Evolutionary conservation across 2,113 vertebrate genomes (phyloP).

Genomic region (Phyllopteryx taeniolatus): DNA sequence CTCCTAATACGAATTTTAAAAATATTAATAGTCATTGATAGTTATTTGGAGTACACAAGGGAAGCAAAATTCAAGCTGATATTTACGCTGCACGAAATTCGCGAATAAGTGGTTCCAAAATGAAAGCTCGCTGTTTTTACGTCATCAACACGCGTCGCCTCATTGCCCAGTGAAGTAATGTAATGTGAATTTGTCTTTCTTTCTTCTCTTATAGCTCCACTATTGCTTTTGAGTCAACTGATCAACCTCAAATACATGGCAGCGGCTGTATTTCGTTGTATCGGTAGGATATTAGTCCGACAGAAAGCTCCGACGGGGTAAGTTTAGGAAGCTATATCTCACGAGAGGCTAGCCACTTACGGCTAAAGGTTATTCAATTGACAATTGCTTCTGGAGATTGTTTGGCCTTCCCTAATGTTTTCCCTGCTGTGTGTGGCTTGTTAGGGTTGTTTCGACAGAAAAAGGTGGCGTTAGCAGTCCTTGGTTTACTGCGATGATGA

Average conservation of each 20-base stretch:
- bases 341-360: background rate
- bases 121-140: background rate
- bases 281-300: slow-evolving; percentile 43
- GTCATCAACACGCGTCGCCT: slow-evolving; percentile 49
- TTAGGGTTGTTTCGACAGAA: slow-evolving; percentile 64
- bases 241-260: slow-evolving; percentile 42
- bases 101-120: slow-evolving; percentile 36
- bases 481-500: slow-evolving; percentile 78
- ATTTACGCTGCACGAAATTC: background rate
- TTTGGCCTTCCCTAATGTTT: background rate
- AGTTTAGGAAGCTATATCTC: slow-evolving; percentile 11
- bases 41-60: background rate
- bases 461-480: slow-evolving; percentile 58
- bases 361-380: slow-evolving; percentile 35
- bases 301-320: slow-evolving; percentile 44
- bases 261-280: slow-evolving; percentile 27
- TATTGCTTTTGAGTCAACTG: slow-evolving; percentile 5
- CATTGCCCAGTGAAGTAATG: background rate
- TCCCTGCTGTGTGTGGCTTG: slow-evolving; percentile 13
- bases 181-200: slow-evolving; percentile 11
- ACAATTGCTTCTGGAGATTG: background rate
- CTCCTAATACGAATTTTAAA: background rate
- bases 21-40: background rate
- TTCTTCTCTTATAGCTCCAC: background rate
- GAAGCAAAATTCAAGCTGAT: background rate